A percentile compares a stretch with the other conserved stretches of the same genome.
phyloP scores from a whole-genome alignment of 92 coral and sea anemone species.

The Pocillopora meandrina region DNA sequence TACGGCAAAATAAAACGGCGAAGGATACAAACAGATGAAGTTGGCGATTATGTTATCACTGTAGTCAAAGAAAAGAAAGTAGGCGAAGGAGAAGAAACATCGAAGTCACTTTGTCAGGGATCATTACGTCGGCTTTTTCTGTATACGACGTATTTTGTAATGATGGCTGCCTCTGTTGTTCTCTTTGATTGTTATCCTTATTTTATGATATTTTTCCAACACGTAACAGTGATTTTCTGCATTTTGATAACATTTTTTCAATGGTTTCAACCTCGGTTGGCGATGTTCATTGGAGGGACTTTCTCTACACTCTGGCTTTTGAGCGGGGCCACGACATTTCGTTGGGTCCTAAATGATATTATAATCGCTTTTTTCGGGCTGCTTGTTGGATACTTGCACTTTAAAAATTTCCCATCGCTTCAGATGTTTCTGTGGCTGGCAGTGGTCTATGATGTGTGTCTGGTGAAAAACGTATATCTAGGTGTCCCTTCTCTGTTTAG shows the following conservation, averaged over 20 bases:
- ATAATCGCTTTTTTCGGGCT: constrained; percentile 56
- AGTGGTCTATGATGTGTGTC: constrained; percentile 55
- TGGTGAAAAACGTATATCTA: constrained; percentile 16
- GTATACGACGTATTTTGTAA: constrained; percentile 26
- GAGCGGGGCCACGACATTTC: constrained; percentile 51
- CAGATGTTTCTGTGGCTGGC: constrained; percentile 74
- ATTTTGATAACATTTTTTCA: constrained; percentile 47
- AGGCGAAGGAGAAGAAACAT: not conserved
- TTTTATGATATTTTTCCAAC: constrained; percentile 56
- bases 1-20: constrained; percentile 36
- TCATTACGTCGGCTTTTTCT: constrained; percentile 2
- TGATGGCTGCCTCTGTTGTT: constrained; percentile 57
- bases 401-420: constrained; percentile 55
- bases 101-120: not conserved
- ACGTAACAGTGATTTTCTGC: constrained; percentile 49
- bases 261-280: constrained; percentile 52
- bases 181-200: constrained; percentile 51
- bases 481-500: constrained; percentile 56
- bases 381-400: constrained; percentile 57
- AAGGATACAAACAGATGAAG: not conserved
- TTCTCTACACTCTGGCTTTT: constrained; percentile 54
- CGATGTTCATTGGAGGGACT: constrained; percentile 34
- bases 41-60: not conserved
- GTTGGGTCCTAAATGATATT: constrained; percentile 63
- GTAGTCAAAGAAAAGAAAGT: constrained; percentile 2